Conservation (phyloP, 2,113 vertebrate genomes). For the Cyprinodon brontotheroides region DNA sequence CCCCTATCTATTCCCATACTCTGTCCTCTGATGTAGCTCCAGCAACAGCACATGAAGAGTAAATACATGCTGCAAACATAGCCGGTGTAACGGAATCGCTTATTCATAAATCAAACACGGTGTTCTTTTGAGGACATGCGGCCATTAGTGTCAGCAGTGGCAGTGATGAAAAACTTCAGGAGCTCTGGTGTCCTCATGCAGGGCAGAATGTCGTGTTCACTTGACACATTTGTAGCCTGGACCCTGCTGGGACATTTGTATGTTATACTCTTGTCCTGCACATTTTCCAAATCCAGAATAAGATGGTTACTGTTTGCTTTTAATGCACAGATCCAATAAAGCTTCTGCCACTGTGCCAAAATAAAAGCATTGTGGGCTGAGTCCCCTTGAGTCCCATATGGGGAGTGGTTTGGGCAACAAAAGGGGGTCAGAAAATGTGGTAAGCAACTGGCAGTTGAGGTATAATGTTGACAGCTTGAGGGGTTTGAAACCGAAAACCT, state of each 20-base stretch:
- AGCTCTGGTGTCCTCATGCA: constrained; percentile 45
- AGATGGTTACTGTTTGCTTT: constrained; percentile 21
- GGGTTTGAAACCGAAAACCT: constrained; percentile 63
- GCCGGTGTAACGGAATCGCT: constrained; percentile 63
- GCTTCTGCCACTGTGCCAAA: constrained; percentile 45
- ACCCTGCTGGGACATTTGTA: constrained; percentile 56
- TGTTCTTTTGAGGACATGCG: constrained; percentile 40
- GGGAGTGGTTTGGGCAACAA: constrained; percentile 40
- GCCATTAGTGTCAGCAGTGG: constrained; percentile 50
- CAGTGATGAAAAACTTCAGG: constrained; percentile 53
- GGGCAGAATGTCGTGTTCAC: constrained; percentile 46
- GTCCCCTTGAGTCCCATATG: constrained; percentile 30
- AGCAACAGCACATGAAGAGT: constrained; percentile 65
- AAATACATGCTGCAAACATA: constrained; percentile 74
- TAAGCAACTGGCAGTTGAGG: constrained; percentile 55
- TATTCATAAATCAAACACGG: constrained; percentile 57
- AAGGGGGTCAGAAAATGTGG: constrained; percentile 42
- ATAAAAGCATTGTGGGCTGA: constrained; percentile 54
- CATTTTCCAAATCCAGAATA: constrained; percentile 24
- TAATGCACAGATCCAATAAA: constrained; percentile 41
- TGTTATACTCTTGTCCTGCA: constrained; percentile 47
- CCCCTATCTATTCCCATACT: constrained; percentile 56
- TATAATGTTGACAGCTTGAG: constrained; percentile 64
- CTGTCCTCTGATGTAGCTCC: constrained; percentile 65
- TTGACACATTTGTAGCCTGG: constrained; percentile 59